Evolutionary conservation across 2,888 invertebrate species (phyloP), one percentile per base, ranked within the genome.

Genomic region (Drosophila paranaensis): DNA sequence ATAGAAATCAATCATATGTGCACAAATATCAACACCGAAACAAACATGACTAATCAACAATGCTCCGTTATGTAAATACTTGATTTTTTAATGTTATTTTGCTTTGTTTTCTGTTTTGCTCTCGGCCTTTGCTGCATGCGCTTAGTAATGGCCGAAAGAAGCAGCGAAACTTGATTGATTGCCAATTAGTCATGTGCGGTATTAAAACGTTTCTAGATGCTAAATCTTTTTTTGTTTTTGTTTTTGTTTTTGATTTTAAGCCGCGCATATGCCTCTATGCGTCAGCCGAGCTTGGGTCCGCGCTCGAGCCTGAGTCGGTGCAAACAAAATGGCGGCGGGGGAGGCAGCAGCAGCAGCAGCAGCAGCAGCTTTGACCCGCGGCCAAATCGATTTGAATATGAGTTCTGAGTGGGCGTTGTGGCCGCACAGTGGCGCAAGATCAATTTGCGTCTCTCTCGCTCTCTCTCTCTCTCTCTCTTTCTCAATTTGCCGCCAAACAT

Each of bases 101-200:
- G 37, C 61, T 43, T 35, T 43, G 20, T 45, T 54, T 57, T 60
- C 50, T 57, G 35, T 45, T 35, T 48, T 45, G 40, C n/a, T 55
- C 40, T 25, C 39, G 25, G 33, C 39, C n/a, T 50, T 42, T 33
- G 50, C 55, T 76, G 78, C 80, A 76, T 39, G 37, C 53, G 75
- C 60, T 80, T 78, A 70, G 71, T 81, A 82, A 76, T 74, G 63
- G 58, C 60, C 67, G 56, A 83, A 77, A 75, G 71, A 75, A 68
- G 69, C 67, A 53, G 39, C 70, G 58, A 71, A 63, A 72, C 60
- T 88, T 85, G 88, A 88, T 88, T 88, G 74, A 84, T 85, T 70
- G 81, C 79, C 79, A 84, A 82, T 88, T 88, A 87, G 88, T 87
- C 85, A 84, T 77, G 68, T 69, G 62, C 66, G 62, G 68, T 74